phyloP scores from a whole-genome alignment of 2,797 vertebrate species.

The Gymnothorax javanicus region DNA sequence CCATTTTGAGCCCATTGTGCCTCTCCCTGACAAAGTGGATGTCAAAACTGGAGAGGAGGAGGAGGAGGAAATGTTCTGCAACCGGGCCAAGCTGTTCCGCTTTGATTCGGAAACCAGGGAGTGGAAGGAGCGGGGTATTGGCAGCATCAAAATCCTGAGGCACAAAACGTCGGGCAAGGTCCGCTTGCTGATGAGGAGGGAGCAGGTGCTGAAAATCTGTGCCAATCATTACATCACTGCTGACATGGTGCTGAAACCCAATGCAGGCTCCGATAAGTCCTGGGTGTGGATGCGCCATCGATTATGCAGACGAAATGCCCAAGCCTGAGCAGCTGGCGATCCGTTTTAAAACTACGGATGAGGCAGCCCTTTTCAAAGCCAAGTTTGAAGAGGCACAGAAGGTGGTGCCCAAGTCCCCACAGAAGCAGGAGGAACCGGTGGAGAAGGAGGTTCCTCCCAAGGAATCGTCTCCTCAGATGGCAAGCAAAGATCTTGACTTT shows the following conservation, averaged over 20 bases:
- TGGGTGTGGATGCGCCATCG: conserved; percentile 97
- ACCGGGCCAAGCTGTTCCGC: conserved; percentile 90
- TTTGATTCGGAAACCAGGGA: conserved; percentile 93
- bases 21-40: conserved; percentile 95
- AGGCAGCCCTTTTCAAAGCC: conserved; percentile 87
- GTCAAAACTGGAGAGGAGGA: conserved; percentile 98
- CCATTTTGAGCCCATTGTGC: conserved; percentile 97
- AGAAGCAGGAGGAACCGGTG: conserved; percentile 54
- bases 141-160: conserved; percentile 92
- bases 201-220: conserved; percentile 97
- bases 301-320: conserved; percentile 93
- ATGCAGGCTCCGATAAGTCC: conserved; percentile 91
- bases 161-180: conserved; percentile 92
- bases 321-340: conserved; percentile 94
- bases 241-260: conserved; percentile 90
- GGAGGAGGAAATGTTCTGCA: conserved; percentile 95
- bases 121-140: conserved; percentile 96
- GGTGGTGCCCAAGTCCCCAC: conserved; percentile 61
- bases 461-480: conserved; percentile 29
- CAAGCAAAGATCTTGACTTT: conserved; percentile 61
- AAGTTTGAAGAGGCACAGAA: conserved; percentile 91
- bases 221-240: conserved; percentile 96
- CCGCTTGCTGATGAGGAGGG: conserved; percentile 93
- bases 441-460: conserved; percentile 60
- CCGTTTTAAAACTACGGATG: conserved; percentile 93